phyloP scores from a whole-genome alignment of 2,888 invertebrate genomes.

The Drosophila gaucha region DNA sequence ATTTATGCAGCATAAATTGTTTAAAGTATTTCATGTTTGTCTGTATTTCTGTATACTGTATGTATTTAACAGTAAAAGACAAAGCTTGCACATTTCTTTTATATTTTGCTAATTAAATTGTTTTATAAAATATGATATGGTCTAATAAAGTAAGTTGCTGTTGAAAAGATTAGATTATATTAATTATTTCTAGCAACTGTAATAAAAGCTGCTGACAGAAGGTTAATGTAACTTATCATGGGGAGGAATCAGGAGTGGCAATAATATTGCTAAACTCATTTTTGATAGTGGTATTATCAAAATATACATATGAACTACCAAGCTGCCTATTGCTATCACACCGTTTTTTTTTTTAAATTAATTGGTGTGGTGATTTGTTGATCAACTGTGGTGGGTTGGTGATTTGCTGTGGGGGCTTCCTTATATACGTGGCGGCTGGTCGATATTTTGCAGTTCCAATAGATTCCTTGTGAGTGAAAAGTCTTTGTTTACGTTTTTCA shows the following conservation, averaged over 20 bases:
- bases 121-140: neutral
- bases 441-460: conserved; percentile 12
- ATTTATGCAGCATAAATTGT: conserved; percentile 30
- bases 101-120: conserved; percentile 26
- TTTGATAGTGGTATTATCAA: too few relatives aligned
- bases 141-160: conserved; percentile 6
- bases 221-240: too few relatives aligned
- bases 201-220: too few relatives aligned
- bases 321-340: neutral
- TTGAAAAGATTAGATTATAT: too few relatives aligned
- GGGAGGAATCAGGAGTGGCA: too few relatives aligned
- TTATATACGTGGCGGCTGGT: conserved; percentile 18
- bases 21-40: conserved; percentile 5
- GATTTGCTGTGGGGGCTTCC: too few relatives aligned
- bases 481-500: neutral
- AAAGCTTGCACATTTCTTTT: conserved; percentile 18
- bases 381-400: too few relatives aligned
- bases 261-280: too few relatives aligned
- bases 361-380: neutral
- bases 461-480: neutral
- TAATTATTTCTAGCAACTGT: too few relatives aligned
- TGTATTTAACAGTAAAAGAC: conserved; percentile 4
- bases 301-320: too few relatives aligned
- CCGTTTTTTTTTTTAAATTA: neutral
- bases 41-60: conserved; percentile 3